These are phyloP conservation scores for Danio choprae DNA, from an alignment of 2,797 vertebrate species.

Conservation along the genomic window DNA sequence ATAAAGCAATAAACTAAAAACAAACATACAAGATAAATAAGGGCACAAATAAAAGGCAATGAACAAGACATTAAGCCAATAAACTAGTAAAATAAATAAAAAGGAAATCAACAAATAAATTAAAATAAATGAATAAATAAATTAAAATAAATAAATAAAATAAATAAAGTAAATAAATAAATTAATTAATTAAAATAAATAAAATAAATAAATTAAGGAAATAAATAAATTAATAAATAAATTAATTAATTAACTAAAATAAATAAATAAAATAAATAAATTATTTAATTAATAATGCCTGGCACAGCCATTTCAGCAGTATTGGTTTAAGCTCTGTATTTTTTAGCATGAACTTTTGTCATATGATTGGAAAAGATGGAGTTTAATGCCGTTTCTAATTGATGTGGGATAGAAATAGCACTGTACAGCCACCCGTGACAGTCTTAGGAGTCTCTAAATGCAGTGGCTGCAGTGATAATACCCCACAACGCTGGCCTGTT, in stretches of 20 bases:
- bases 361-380: slow-evolving; percentile 16
- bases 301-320: neutral
- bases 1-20: no score
- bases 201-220: neutral
- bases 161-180: no score
- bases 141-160: neutral
- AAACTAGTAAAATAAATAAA: neutral
- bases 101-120: neutral
- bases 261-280: neutral
- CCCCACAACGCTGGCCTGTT: slow-evolving; percentile 45
- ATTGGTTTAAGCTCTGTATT: neutral
- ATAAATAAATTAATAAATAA: neutral
- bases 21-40: neutral
- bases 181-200: no score
- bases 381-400: neutral
- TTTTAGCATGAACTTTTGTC: slow-evolving; percentile 19
- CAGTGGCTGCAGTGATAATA: slow-evolving; percentile 61
- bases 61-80: no score
- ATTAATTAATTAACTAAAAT: no score
- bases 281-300: no score
- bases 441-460: slow-evolving; percentile 42
- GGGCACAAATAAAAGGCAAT: neutral
- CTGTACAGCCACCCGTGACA: neutral
- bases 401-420: slow-evolving; percentile 9
- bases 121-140: neutral